Conservation (phyloP, 92 coral and sea anemone species). For the Zoanthus sociatus region DNA sequence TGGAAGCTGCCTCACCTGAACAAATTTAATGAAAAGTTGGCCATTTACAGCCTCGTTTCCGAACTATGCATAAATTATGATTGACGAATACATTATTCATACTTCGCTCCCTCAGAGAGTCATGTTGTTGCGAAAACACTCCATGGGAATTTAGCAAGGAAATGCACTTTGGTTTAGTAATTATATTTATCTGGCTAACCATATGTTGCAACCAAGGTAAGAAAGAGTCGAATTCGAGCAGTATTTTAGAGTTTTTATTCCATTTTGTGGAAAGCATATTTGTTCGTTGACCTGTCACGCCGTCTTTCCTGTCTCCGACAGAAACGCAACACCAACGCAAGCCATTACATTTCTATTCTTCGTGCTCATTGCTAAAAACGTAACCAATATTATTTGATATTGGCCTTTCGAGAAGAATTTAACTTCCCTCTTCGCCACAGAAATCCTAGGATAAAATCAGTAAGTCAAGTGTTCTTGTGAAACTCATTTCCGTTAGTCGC, state of each 20-base stretch:
- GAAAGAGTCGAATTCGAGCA: neutral
- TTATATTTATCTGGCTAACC: slow-evolving; percentile 39
- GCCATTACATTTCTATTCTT: slow-evolving; percentile 23
- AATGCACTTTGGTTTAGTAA: slow-evolving; percentile 41
- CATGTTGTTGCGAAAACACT: slow-evolving; percentile 18
- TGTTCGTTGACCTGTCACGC: neutral
- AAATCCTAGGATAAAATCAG: slow-evolving; percentile 19
- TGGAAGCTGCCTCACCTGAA: slow-evolving; percentile 37
- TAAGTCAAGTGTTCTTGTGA: slow-evolving; percentile 12
- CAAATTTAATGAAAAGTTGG: neutral
- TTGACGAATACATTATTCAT: slow-evolving; percentile 36
- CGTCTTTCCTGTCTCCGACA: neutral
- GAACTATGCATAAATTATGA: slow-evolving; percentile 24
- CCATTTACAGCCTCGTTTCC: neutral
- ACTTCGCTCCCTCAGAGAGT: slow-evolving; percentile 50
- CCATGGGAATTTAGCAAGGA: slow-evolving; percentile 48
- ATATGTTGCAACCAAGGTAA: slow-evolving; percentile 52
- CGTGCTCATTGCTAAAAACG: slow-evolving; percentile 14
- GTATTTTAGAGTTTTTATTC: neutral
- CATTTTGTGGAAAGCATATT: no score
- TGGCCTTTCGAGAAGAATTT: neutral
- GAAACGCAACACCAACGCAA: neutral
- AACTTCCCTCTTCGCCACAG: neutral
- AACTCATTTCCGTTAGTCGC: neutral
- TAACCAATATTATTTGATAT: slow-evolving; percentile 29